Evolutionary conservation across 2,888 invertebrate genomes (phyloP), one percentile per base, ranked within the genome.

Genomic region (Azorinus chamasolen): DNA sequence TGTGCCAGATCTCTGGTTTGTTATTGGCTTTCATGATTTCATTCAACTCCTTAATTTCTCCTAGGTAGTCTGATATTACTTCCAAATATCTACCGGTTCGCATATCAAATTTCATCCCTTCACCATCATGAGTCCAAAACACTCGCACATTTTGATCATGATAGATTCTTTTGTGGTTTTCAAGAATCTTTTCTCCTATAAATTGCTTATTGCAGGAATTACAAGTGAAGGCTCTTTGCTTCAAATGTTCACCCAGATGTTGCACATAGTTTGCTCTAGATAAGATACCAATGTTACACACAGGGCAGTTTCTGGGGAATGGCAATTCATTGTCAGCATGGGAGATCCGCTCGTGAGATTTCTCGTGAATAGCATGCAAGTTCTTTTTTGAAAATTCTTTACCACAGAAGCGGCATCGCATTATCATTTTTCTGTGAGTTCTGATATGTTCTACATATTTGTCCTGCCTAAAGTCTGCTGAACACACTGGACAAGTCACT

Each of bases 11-110:
- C 27, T 72, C 55, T 24, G 72, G 55, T 43, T 69, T 69, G 12
- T 64, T 72, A 69, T 64, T 72, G 3, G 45, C 58, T 39, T 57
- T 63, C n/a, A 68, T 45, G 14, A 73, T 54, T 25, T 78, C 78
- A 73, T 78, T 78, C 4, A 78, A 59, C 45, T 78, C 78, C 32
- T 58, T 63, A 50, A 78, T 69, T 57, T 78, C 78, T 45, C 12
- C 22, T 1, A 73, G 16, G 43, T 73, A 68, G 46, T 78, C 78
- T 16, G 72, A 72, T 8, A 51, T 41, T 14, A 69, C 64, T 43
- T 72, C 72, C 37, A 48, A 32, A 22, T 69, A 55, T 73, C 78
- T 58, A 22, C 72, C 72, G 45, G 78, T 73, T 73, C 53, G 68
- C 16, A 68, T 39, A 59, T 78, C 78, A 78, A 72, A 78, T 24